Evolutionary conservation across 2,888 invertebrate genomes (phyloP), one percentile per base, ranked within the genome.

Genomic region (Parnassius smintheus): DNA sequence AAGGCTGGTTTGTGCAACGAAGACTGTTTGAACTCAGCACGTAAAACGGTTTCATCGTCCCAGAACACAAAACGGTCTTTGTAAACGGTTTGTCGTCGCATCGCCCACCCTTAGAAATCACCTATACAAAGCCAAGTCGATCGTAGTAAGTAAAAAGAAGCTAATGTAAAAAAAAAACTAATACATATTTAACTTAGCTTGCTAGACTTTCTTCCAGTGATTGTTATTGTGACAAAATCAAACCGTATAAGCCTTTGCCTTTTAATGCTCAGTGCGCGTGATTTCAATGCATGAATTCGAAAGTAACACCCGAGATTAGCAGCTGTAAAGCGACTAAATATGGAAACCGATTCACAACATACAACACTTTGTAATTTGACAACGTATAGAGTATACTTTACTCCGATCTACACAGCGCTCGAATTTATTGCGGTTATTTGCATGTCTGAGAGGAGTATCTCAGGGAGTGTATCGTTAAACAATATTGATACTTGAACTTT

Each of bases 371-470:
- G 66, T 66, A 67, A 66, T 64, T 59, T 51, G 59, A 64, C 62
- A 67, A 62, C 56, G 48, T 65, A 62, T 64, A 62, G 18, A 58
- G 61, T 56, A 53, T 55, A 55, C 13, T 61, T 63, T 62, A 61
- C 58, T 57, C 62, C 64, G 65, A 65, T 66, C 64, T 65, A 60
- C 57, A 56, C 50, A 11, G 44, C 22, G 42, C n/a, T 66, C 62
- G 65, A 60, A 70, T 71, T 70, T 69, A 70, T 69, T 63, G 63
- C 64, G 53, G 65, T 65, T 67, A 67, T 71, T 71, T 70, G 67
- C 69, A 71, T 70, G 71, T 71, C 70, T 71, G 69, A 69, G 66
- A 63, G 35, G 52, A 46, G 41, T 18, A 18, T 52, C 22, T 44
- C 54, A 18, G 41, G n/a, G 48, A 35, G 57, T 57, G 51, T 44